Evolutionary conservation across 2,113 vertebrate species (phyloP).

Genomic region (Hassar affinis): DNA sequence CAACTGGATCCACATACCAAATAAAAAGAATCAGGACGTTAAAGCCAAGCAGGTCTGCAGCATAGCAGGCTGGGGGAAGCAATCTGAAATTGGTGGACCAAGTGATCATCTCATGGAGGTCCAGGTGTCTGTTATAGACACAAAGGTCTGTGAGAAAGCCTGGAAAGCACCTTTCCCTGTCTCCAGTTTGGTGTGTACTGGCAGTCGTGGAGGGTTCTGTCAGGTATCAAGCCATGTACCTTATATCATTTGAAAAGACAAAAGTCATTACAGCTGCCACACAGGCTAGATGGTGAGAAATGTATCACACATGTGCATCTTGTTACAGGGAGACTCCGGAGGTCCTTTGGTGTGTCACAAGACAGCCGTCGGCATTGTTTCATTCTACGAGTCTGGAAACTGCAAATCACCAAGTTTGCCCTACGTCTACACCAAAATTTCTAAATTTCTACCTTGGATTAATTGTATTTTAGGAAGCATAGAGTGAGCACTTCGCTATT

Average conservation of each 20-base stretch:
- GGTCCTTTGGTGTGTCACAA: slow-evolving; percentile 56
- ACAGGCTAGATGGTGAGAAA: background rate
- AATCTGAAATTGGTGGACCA: fast-evolving
- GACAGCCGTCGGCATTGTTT: slow-evolving; percentile 45
- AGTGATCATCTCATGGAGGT: slow-evolving; percentile 41
- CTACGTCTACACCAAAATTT: slow-evolving; percentile 50
- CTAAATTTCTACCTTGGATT: slow-evolving; percentile 44
- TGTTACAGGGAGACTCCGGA: slow-evolving; percentile 56
- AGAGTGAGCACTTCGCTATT: background rate
- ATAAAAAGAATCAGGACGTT: slow-evolving; percentile 38
- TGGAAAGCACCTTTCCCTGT: background rate
- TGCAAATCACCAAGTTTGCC: background rate
- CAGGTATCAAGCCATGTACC: slow-evolving; percentile 33
- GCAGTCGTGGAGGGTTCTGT: slow-evolving; percentile 34
- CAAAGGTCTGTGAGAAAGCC: slow-evolving; percentile 2
- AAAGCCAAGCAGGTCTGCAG: slow-evolving; percentile 48
- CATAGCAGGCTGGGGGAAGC: slow-evolving; percentile 57
- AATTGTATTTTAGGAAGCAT: slow-evolving; percentile 18
- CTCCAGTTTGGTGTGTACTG: slow-evolving; percentile 41
- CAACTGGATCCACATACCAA: slow-evolving; percentile 48
- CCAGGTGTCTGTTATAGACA: slow-evolving; percentile 33
- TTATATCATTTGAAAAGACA: background rate
- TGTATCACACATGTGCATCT: background rate
- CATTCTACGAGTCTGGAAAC: background rate
- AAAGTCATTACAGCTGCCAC: background rate